Conservation (phyloP, 2,113 vertebrate species). For the Semicossyphus pulcher region DNA sequence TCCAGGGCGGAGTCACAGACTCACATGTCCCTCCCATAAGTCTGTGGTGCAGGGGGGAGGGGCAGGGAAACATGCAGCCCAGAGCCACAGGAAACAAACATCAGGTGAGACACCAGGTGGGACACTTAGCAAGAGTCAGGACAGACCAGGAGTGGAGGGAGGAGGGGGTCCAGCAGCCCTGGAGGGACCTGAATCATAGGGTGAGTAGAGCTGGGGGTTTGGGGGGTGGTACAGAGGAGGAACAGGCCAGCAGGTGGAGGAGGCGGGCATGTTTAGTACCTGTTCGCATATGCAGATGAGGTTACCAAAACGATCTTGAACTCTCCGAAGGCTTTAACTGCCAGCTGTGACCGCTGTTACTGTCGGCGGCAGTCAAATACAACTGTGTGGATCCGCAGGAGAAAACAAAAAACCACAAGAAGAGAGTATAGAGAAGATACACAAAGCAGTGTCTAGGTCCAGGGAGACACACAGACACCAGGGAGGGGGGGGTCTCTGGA, state of each 20-base stretch:
- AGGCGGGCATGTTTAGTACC: constrained; percentile 88
- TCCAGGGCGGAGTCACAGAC: constrained; percentile 17
- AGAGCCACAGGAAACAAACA: constrained; percentile 61
- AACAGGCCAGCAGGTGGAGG: constrained; percentile 68
- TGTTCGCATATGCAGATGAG: constrained; percentile 86
- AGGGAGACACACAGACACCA: constrained; percentile 70
- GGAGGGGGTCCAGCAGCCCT: constrained; percentile 67
- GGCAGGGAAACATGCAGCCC: constrained; percentile 68
- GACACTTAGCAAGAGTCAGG: constrained; percentile 53
- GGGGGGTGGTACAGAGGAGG: constrained; percentile 68
- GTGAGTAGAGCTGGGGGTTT: constrained; percentile 57
- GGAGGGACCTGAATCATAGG: constrained; percentile 72
- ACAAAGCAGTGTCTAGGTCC: constrained; percentile 72
- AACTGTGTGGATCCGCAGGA: constrained; percentile 89
- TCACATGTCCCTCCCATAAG: constrained; percentile 41
- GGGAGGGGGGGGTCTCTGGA: constrained; percentile 42
- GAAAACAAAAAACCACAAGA: constrained; percentile 77
- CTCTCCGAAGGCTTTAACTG: constrained; percentile 96
- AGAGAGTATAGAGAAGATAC: constrained; percentile 80
- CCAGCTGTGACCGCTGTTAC: constrained; percentile 94
- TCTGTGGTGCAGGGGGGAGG: constrained; percentile 32
- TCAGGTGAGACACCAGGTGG: constrained; percentile 64
- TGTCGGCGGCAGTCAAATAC: constrained; percentile 95
- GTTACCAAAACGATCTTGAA: constrained; percentile 94
- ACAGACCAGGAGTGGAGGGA: constrained; percentile 43